Evolutionary conservation across 2,113 vertebrate genomes (phyloP), one percentile per base, ranked within the genome.

Genomic region (Dolichallabes microphthalmus): DNA sequence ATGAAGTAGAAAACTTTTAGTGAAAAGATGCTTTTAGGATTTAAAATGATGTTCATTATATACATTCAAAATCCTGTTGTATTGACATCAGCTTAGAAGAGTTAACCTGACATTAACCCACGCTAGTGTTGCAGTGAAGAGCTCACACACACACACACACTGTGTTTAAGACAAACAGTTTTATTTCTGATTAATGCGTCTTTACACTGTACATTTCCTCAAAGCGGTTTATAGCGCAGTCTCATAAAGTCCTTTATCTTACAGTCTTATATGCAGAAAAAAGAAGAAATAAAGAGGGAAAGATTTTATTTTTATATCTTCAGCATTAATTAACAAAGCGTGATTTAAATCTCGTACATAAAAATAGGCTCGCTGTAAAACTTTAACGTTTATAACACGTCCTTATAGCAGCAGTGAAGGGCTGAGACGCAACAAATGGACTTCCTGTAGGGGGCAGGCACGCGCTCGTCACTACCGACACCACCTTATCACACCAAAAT

Each of bases 121-220:
- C 0, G 45, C 45, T 45, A 8, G 45, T 45, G 45, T 45, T 45
- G 45, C 45, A 45, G 45, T 45, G 45, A 45, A 45, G 35, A 71
- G 39, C 3, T 0, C 9, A 25, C 69, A 73, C 19, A 50, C 22
- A 20, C 22, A 71, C 3, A 7, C 9, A 25, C 69, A 73, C 19
- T 25, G 4, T 12, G 4, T 50, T 73, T 73, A 73, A 73, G 95
- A 97, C 96, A 96, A 97, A 96, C 95, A 95, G 94, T 95, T 97
- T 98, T 98, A 97, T 97, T 97, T 96, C 95, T 94, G 94, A 95
- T 96, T 97, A 97, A 73, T 97, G 96, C 95, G 95, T 96, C 96
- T 97, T 96, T 98, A 97, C 96, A 97, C 96, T 98, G 97, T 97
- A 97, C 96, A 98, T 97, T 96, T 95, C 96, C 96, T 96, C 96